A percentile compares a stretch with the other conserved stretches of the same genome.
Evolutionary conservation across 2,113 vertebrate genomes (phyloP).

Genomic region (Tylochromis polylepis): DNA sequence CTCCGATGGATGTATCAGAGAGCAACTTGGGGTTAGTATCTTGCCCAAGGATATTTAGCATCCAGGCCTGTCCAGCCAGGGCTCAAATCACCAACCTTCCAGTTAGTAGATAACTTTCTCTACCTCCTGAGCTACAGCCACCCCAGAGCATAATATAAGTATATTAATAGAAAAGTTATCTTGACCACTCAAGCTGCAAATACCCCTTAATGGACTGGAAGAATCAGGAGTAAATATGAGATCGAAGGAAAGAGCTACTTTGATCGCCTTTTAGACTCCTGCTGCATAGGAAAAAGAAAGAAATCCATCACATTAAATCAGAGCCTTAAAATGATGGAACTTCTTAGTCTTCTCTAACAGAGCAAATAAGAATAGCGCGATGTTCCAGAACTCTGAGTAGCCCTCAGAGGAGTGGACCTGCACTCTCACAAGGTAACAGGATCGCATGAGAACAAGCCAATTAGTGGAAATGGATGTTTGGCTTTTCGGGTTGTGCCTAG

Average conservation of each 20-base stretch:
- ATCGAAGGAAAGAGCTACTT: not conserved
- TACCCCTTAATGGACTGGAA: not conserved
- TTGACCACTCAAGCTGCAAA: not conserved
- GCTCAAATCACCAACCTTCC: not conserved
- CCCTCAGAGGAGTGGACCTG: not conserved
- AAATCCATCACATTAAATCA: not conserved
- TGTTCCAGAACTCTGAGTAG: not conserved
- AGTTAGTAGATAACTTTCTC: not conserved
- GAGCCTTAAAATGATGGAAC: not conserved
- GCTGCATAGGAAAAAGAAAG: not conserved
- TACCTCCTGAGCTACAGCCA: not conserved
- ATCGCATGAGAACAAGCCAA: conserved; percentile 25
- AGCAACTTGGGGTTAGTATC: not conserved
- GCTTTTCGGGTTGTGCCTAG: not conserved
- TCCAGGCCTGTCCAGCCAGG: not conserved
- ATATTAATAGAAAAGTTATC: not conserved
- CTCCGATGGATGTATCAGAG: not conserved
- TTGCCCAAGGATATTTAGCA: not conserved
- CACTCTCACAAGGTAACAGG: not conserved
- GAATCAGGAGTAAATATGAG: not conserved
- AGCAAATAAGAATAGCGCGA: not conserved
- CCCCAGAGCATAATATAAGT: not conserved
- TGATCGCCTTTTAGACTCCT: not conserved
- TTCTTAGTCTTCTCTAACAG: not conserved
- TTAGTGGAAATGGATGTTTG: conserved; percentile 52